Conservation (phyloP, 2,888 invertebrate species). For the Drosophila anomalata region DNA sequence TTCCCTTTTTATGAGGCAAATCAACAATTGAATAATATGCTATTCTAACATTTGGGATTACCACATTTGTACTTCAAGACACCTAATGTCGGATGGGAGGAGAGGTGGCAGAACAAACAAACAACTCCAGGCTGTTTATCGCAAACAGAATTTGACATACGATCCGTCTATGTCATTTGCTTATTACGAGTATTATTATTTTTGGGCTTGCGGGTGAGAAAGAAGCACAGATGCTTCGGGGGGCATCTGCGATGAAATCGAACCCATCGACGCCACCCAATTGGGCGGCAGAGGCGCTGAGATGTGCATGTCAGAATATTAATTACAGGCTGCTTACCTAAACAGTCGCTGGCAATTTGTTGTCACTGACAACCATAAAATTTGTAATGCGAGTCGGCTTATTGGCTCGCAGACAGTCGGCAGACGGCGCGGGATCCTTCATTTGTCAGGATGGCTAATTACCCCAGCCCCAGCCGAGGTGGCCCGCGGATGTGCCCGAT, state of each 20-base stretch:
- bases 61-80: no score
- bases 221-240: background rate
- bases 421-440: conserved; percentile 7
- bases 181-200: conserved; percentile 25
- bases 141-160: conserved; percentile 61
- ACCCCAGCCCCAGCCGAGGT: background rate
- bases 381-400: conserved; percentile 61
- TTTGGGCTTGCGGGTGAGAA: conserved; percentile 18
- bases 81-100: no score
- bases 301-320: conserved; percentile 52
- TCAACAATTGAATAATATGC: no score
- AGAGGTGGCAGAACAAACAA: background rate
- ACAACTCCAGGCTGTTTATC: conserved; percentile 49
- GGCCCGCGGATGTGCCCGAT: background rate
- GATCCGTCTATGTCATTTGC: conserved; percentile 55
- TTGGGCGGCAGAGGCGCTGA: background rate
- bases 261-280: conserved; percentile 14
- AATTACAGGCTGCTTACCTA: conserved; percentile 59
- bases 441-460: conserved; percentile 23
- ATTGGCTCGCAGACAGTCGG: conserved; percentile 43
- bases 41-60: no score
- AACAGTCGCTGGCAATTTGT: conserved; percentile 45
- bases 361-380: conserved; percentile 40
- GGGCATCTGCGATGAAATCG: conserved; percentile 22
- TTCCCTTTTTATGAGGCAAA: background rate